Evolutionary conservation across 2,888 invertebrate species (phyloP), one percentile per base, ranked within the genome.

Genomic region (Nomada flava): DNA sequence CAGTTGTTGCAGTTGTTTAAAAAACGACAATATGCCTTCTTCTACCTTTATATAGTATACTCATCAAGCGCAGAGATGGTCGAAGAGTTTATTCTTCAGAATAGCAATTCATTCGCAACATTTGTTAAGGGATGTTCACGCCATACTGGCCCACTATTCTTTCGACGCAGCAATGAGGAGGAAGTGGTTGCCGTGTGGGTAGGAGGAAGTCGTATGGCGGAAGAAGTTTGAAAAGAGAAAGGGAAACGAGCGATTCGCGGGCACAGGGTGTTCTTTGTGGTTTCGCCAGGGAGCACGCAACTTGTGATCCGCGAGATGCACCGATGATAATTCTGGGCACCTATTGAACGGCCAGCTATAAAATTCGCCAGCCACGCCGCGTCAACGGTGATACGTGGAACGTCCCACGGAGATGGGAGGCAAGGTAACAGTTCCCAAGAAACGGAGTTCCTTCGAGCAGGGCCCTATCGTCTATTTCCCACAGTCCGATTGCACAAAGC

Each of bases 381-480:
- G 18, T 10, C 18, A 29, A 26, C 26, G 2, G 26, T 5, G 26
- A 11, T 29, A 13, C 44, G 10, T 4, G 15, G 11, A 7, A 13
- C 20, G 10, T 15, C 18, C n/a, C 47, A 2, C 18, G 5, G 13
- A 29, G 26, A 7, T 2, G 26, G n/a, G 26, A 29, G 29, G 18
- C 0, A 5, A 11, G 13, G 9, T 23, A n/a, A 5, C 26, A 2
- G 11, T 26, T 50, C 50, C 23, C 63, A 18, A 63, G 63, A 47
- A 47, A 23, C 50, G 2, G 64, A 9, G 50, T 11, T 10, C 64
- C 26, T 0, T 9, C 64, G 50, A 18, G 11, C 36, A 7, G 10
- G 7, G n/a, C 2, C 11, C 20, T 36, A 36, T 57, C 53, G 69
- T 52, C 52, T 42, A 55, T 65, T 79, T 71, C 70, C 77, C 65